Evolutionary conservation across 2,888 invertebrate genomes (phyloP).

Genomic region (Cephonodes hylas): DNA sequence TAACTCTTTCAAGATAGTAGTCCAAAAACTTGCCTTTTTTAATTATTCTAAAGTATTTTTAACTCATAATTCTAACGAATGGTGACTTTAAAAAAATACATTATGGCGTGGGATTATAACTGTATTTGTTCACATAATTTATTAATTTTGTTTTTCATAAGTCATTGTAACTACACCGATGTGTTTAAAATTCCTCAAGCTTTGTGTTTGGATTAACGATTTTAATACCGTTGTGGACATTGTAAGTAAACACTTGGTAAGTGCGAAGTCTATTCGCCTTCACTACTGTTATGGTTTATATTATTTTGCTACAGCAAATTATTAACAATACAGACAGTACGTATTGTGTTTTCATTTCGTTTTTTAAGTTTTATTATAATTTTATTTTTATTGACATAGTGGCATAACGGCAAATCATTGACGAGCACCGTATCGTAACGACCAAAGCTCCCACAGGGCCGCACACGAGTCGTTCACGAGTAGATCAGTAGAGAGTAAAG

Average conservation of each 20-base stretch:
- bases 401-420: conserved; percentile 64
- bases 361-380: conserved; percentile 32
- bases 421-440: conserved; percentile 44
- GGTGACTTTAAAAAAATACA: conserved; percentile 1
- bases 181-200: conserved; percentile 4
- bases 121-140: conserved; percentile 12
- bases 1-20: background rate
- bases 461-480: conserved; percentile 13
- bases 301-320: background rate
- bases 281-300: background rate
- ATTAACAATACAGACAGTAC: background rate
- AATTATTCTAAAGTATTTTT: background rate
- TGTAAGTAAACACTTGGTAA: conserved; percentile 2
- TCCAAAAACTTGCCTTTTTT: background rate
- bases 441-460: conserved; percentile 48
- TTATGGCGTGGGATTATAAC: conserved; percentile 16
- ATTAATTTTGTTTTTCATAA: conserved; percentile 10
- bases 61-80: background rate
- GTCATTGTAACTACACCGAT: conserved; percentile 12
- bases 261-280: conserved; percentile 7
- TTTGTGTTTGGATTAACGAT: conserved; percentile 5
- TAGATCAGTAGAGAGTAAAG: background rate
- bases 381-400: conserved; percentile 57
- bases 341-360: conserved; percentile 38
- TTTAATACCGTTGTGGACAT: background rate